Evolutionary conservation across 2,888 invertebrate genomes (phyloP).

Genomic region (Chydorus sphaericus): DNA sequence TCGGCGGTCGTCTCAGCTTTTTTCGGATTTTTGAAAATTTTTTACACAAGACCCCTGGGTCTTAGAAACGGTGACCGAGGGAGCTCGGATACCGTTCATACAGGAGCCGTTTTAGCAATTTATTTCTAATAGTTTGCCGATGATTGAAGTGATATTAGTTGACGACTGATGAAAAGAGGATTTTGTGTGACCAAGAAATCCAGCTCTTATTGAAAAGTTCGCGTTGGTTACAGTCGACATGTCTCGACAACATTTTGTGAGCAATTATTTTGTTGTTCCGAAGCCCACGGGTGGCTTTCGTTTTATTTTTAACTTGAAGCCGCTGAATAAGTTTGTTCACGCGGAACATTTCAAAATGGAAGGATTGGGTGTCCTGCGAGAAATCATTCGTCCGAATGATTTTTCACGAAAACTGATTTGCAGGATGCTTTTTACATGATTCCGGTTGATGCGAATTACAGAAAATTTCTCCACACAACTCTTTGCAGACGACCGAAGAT

Average conservation of each 20-base stretch:
- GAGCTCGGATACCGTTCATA: neutral
- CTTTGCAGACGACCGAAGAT: too few species aligned
- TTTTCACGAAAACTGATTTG: neutral
- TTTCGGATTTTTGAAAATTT: neutral
- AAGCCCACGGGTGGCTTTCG: neutral
- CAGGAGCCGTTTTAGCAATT: neutral
- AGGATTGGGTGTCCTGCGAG: neutral
- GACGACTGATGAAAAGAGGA: too few species aligned
- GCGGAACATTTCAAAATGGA: neutral
- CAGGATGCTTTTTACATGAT: neutral
- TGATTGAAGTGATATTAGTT: neutral
- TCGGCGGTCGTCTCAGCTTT: neutral
- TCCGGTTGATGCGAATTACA: neutral
- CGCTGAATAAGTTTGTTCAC: neutral
- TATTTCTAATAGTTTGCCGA: neutral
- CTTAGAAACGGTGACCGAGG: neutral
- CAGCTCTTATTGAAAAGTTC: neutral
- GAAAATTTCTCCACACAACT: slow-evolving; percentile 2
- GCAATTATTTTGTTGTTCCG: neutral
- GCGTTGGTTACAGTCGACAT: neutral
- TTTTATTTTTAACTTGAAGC: neutral
- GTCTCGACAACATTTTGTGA: neutral
- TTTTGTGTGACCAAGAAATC: neutral
- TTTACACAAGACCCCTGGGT: neutral
- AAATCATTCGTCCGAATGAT: neutral